Base-by-base conservation (phyloP, 2,797 vertebrate species). In the Danio albolineatus region DNA sequence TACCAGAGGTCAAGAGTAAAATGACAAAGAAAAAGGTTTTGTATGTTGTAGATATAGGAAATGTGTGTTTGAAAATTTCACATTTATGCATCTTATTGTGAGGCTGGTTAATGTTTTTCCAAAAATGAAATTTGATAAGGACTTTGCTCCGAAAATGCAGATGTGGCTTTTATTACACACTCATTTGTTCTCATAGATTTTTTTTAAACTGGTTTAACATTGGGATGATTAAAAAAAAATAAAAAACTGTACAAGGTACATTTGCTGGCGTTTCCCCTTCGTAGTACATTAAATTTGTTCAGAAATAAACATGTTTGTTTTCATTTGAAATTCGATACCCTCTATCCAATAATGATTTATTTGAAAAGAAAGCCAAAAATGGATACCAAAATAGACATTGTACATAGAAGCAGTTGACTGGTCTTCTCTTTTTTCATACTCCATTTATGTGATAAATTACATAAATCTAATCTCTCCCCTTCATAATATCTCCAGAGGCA, bases 91-190 rank as follows among this genome's bases (percentile, higher is more conserved):
- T 57, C 13, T 65, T 53, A 16, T 21, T 28, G 39, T 65, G 28
- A 51, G 38, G 10, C 7, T 12, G 49, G 1, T 7, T 43, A 16
- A 21, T 19, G 9, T n/a, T 10, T 65, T 12, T 21, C 19, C 39
- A 65, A 43, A 61, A 41, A 64, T 17, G 7, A 44, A 57, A 43
- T 73, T 61, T 61, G 21, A 74, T 44, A 60, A 36, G 7, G 21
- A 13, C 16, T 62, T 38, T 51, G 49, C 7, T 6, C 44, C 62
- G 59, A 62, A 10, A 73, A 43, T 53, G 14, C 39, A 48, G 2
- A 5, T n/a, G 38, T 21, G 59, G 17, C n/a, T 76, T 57, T 76
- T 57, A 56, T 36, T 36, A 9, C 54, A 43, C 17, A 17, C 7
- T 46, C 1, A 46, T 56, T 44, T 56, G 39, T 28, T 51, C 21